Percentiles rank a stretch among this genome's conserved stretches.
Conservation (phyloP, 1,140 invertebrate genomes). For the Megalonaias nervosa region DNA sequence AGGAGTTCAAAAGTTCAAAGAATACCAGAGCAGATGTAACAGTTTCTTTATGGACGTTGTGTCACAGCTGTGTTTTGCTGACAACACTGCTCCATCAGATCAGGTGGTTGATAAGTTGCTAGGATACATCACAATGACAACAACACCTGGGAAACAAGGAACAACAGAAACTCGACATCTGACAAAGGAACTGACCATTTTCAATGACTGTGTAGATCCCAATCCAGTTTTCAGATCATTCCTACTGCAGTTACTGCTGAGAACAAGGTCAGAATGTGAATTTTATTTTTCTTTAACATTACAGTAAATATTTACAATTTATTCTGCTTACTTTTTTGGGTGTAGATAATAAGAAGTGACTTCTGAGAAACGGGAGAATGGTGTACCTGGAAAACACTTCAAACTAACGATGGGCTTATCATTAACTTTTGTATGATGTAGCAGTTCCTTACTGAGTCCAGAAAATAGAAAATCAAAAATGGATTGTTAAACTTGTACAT, state of each 20-base stretch:
- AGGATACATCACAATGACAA: slow-evolving; percentile 38
- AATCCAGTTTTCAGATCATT: slow-evolving; percentile 54
- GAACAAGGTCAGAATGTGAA: slow-evolving; percentile 30
- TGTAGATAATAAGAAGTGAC: no score
- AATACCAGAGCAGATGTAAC: slow-evolving; percentile 43
- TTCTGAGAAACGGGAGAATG: no score
- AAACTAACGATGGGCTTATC: no score
- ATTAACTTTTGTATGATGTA: no score
- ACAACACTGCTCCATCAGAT: slow-evolving; percentile 40
- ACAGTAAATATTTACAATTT: no score
- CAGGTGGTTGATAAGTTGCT: slow-evolving; percentile 47
- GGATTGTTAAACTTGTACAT: no score
- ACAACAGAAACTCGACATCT: background rate
- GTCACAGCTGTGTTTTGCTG: slow-evolving; percentile 54
- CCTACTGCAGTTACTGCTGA: slow-evolving; percentile 51
- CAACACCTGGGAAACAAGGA: slow-evolving; percentile 8
- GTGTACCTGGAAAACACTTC: no score
- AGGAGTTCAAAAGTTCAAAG: slow-evolving; percentile 1
- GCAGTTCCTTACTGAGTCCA: no score
- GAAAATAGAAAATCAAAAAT: no score
- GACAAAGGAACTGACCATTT: slow-evolving; percentile 41
- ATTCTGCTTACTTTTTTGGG: no score
- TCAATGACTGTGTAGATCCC: slow-evolving; percentile 49
- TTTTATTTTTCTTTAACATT: no score
- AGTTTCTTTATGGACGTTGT: slow-evolving; percentile 59